Evolutionary conservation across 2,888 invertebrate genomes (phyloP).

Genomic region (Erebia ligea): DNA sequence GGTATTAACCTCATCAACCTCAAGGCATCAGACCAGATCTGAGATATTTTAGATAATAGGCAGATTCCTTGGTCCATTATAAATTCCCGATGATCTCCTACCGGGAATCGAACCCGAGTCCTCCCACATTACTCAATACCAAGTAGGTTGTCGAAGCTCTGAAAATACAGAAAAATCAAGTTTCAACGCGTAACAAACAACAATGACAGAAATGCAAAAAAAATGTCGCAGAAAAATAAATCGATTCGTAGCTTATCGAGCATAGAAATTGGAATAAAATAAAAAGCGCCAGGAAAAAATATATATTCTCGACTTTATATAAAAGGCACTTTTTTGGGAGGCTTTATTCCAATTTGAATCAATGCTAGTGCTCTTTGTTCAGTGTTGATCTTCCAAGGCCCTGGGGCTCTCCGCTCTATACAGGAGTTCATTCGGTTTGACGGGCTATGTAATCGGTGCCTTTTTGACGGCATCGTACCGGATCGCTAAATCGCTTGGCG

Average conservation of each 20-base stretch:
- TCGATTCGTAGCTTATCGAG: slow-evolving; percentile 7
- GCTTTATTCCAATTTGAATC: background rate
- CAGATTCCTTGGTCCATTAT: no score
- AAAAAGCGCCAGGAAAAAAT: background rate
- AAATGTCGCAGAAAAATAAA: slow-evolving; percentile 2
- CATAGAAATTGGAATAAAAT: slow-evolving; percentile 6
- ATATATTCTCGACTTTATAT: background rate
- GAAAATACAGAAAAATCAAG: background rate
- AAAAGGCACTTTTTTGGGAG: slow-evolving; percentile 8
- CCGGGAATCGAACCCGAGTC: no score
- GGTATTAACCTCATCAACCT: no score
- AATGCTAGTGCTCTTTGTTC: background rate
- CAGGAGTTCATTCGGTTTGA: background rate
- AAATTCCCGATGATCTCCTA: no score
- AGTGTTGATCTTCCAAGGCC: background rate
- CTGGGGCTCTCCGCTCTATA: background rate
- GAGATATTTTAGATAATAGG: no score
- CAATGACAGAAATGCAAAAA: background rate
- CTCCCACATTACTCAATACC: no score
- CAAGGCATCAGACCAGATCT: no score
- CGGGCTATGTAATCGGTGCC: no score
- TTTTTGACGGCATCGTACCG: no score
- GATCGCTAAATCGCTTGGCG: no score
- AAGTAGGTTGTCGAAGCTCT: no score
- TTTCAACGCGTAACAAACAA: background rate